Conservation (phyloP, 2,888 invertebrate species). For the Imbricaverruca yamaguchii region DNA sequence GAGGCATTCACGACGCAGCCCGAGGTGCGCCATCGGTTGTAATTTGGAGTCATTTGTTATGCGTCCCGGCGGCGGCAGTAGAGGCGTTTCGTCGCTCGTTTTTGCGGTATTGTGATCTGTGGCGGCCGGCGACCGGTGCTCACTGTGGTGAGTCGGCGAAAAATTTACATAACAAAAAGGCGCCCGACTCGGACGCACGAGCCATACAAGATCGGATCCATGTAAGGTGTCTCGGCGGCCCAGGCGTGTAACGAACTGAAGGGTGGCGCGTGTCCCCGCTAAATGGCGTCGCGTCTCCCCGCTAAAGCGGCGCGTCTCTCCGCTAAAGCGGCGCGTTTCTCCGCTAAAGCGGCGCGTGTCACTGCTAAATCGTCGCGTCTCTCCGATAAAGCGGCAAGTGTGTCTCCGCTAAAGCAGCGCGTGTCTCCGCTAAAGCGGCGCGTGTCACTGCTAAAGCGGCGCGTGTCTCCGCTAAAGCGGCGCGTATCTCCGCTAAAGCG, state of each 20-base stretch:
- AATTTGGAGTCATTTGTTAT: constrained; percentile 5
- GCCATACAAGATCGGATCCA: background rate
- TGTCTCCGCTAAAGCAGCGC: too few relatives aligned
- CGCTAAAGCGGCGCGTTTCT: too few relatives aligned
- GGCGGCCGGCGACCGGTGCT: background rate
- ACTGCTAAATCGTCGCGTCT: too few relatives aligned
- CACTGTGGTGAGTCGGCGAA: background rate
- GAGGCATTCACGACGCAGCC: background rate
- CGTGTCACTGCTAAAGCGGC: too few relatives aligned
- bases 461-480: too few relatives aligned
- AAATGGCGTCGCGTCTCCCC: too few relatives aligned
- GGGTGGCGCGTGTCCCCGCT: too few relatives aligned
- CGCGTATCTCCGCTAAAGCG: too few relatives aligned
- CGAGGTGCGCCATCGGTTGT: background rate
- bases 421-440: too few relatives aligned
- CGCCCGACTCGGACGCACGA: background rate
- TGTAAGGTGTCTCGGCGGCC: background rate
- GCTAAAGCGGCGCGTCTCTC: too few relatives aligned
- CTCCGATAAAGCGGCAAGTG: too few relatives aligned
- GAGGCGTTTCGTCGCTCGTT: background rate
- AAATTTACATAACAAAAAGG: background rate
- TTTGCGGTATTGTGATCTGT: background rate
- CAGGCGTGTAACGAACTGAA: background rate
- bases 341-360: too few relatives aligned
- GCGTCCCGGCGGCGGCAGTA: background rate